These are phyloP conservation scores for Heterochromis multidens DNA, from an alignment of 2,113 vertebrate species.

Conservation along the genomic window DNA sequence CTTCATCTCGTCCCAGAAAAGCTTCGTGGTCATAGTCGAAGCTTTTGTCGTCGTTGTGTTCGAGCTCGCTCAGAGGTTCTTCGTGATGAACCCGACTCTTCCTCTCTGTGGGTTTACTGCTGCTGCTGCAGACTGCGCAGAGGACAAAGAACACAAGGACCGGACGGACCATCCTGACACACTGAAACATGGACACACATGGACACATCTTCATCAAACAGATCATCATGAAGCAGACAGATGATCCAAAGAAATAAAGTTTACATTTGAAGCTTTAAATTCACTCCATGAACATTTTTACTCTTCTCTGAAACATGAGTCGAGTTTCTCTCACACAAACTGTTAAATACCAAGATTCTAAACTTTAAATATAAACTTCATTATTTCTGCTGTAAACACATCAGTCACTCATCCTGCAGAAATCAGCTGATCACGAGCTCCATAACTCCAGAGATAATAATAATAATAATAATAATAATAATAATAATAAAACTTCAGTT, in stretches of 20 bases:
- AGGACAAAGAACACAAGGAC: slow-evolving; percentile 79
- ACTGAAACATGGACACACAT: not conserved
- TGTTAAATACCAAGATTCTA: too few relatives aligned
- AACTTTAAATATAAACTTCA: too few relatives aligned
- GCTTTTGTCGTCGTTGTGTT: slow-evolving; percentile 82
- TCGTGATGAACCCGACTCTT: slow-evolving; percentile 85
- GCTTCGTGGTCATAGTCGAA: slow-evolving; percentile 93
- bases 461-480: too few relatives aligned
- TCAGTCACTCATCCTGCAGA: too few relatives aligned
- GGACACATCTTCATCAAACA: not conserved
- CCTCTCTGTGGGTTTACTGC: slow-evolving; percentile 86
- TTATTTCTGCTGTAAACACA: too few relatives aligned
- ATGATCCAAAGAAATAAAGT: not conserved
- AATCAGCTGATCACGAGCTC: too few relatives aligned
- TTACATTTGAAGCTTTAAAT: not conserved
- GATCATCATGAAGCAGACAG: too few relatives aligned
- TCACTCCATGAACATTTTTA: not conserved
- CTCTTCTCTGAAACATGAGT: too few relatives aligned
- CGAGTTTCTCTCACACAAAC: too few relatives aligned
- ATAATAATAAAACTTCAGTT: not conserved
- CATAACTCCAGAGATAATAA: too few relatives aligned
- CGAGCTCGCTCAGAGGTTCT: slow-evolving; percentile 79
- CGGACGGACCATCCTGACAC: slow-evolving; percentile 69
- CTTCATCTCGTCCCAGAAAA: slow-evolving; percentile 86
- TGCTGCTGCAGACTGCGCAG: slow-evolving; percentile 73